Conservation (phyloP, 2,888 invertebrate species). For the Patella depressa region DNA sequence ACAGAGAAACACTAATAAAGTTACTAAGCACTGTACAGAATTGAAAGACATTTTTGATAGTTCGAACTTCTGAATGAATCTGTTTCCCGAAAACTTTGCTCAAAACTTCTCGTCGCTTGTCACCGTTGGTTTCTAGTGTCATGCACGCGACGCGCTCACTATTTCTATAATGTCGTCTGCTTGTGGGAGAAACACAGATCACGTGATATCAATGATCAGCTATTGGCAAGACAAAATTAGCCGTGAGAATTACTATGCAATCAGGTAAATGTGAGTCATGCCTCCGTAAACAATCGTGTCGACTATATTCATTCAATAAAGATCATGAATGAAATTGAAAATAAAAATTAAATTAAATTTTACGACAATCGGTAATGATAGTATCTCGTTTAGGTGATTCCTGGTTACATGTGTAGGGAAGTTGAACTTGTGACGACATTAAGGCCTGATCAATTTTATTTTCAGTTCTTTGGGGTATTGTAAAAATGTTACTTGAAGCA, state of each 20-base stretch:
- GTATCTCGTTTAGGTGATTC: too few relatives aligned
- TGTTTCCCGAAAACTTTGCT: not conserved
- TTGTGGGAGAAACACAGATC: not conserved
- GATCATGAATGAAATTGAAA: too few relatives aligned
- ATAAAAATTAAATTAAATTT: too few relatives aligned
- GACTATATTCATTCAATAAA: too few relatives aligned
- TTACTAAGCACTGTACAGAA: slow-evolving; percentile 6
- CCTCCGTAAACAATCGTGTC: too few relatives aligned
- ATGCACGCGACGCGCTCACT: not conserved
- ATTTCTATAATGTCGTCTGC: not conserved
- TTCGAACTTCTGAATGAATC: too few relatives aligned
- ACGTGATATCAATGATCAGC: not conserved
- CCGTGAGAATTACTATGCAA: not conserved
- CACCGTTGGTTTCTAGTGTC: not conserved
- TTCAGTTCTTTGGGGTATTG: too few relatives aligned
- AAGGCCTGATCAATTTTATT: too few relatives aligned
- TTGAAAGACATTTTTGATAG: not conserved
- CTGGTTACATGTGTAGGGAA: too few relatives aligned
- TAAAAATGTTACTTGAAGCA: too few relatives aligned
- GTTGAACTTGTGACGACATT: too few relatives aligned
- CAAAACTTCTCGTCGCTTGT: not conserved
- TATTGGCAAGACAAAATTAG: not conserved
- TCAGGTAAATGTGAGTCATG: not conserved
- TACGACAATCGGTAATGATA: too few relatives aligned
- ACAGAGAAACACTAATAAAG: slow-evolving; percentile 14